Percentiles rank a stretch among this genome's conserved stretches.
phyloP scores from a whole-genome alignment of 92 coral and sea anemone genomes.

The Zoanthus gigantus region DNA sequence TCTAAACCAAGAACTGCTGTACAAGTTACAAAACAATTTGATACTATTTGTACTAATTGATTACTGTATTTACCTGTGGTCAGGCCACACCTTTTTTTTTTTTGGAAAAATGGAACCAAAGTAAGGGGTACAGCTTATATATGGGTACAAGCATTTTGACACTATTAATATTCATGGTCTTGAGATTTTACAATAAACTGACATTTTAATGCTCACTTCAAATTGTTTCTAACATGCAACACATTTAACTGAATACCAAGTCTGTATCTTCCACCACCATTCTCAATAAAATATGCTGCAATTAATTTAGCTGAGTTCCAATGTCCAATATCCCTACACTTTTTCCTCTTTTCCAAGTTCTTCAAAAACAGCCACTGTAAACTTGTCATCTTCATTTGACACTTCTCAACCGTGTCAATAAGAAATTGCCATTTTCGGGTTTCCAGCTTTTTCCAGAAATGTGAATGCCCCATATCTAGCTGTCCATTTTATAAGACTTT shows the following conservation, averaged over 20 bases:
- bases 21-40: too few species aligned
- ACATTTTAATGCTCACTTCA: too few species aligned
- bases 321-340: slow-evolving; percentile 32
- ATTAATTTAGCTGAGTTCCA: slow-evolving; percentile 35
- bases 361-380: slow-evolving; percentile 48
- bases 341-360: slow-evolving; percentile 41
- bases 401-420: slow-evolving; percentile 27
- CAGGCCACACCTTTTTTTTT: too few species aligned
- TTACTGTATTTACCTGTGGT: too few species aligned
- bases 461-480: not conserved
- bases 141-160: too few species aligned
- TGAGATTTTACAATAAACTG: too few species aligned
- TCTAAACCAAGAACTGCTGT: too few species aligned
- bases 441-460: slow-evolving; percentile 45
- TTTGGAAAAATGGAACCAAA: too few species aligned
- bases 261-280: not conserved
- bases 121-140: too few species aligned
- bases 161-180: too few species aligned
- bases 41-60: too few species aligned
- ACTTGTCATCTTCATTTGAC: slow-evolving; percentile 39
- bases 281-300: slow-evolving; percentile 42
- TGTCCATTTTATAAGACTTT: not conserved
- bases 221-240: too few species aligned
- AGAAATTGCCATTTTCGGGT: slow-evolving; percentile 40
- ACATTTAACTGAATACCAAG: not conserved